Conservation (phyloP, 2,113 vertebrate species). For the Bolborhynchus lineola region DNA sequence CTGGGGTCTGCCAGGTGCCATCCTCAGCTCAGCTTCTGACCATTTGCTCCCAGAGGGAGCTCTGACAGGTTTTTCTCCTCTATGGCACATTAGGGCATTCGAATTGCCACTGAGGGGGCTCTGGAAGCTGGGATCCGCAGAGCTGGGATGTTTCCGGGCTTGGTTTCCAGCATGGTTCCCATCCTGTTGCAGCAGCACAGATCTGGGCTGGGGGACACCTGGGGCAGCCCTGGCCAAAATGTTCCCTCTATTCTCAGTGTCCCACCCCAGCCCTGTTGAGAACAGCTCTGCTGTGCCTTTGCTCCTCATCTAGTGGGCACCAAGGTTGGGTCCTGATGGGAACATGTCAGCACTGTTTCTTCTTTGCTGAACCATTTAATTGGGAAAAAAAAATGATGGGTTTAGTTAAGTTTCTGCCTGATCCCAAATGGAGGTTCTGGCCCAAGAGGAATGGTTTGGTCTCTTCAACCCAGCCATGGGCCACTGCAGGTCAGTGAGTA, state of each 20-base stretch:
- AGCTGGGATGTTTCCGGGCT: background rate
- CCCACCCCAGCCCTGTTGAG: background rate
- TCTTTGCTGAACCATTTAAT: background rate
- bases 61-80: background rate
- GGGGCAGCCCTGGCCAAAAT: background rate
- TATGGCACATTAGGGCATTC: accelerated
- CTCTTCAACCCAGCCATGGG: background rate
- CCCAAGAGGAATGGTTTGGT: background rate
- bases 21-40: background rate
- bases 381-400: background rate
- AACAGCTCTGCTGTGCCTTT: background rate
- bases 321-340: accelerated
- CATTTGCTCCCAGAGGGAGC: accelerated
- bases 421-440: background rate
- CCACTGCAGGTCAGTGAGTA: accelerated
- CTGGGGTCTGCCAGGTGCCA: background rate
- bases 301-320: background rate
- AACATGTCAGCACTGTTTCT: background rate
- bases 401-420: background rate
- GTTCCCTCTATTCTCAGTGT: accelerated
- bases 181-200: background rate
- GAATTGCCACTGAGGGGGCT: background rate
- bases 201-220: background rate
- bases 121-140: background rate
- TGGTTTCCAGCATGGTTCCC: background rate